Evolutionary conservation across 2,113 vertebrate species (phyloP).

Genomic region (Bubo scandiacus): DNA sequence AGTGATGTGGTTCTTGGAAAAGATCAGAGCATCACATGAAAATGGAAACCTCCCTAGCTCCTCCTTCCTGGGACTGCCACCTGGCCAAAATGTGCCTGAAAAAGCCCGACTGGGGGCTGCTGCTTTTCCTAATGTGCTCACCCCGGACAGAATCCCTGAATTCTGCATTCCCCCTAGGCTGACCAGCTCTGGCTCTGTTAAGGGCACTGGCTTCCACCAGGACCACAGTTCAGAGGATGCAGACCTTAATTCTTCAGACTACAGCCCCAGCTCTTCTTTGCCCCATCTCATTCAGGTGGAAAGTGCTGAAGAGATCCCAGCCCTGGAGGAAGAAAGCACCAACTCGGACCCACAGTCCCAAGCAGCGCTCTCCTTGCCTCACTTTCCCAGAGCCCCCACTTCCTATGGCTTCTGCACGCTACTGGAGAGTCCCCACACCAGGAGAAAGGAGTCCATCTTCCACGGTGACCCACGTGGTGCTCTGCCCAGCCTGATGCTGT

Average conservation of each 20-base stretch:
- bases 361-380: conserved; percentile 87
- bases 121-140: conserved; percentile 72
- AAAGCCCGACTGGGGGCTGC: background rate
- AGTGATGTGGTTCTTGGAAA: conserved; percentile 70
- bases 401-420: conserved; percentile 88
- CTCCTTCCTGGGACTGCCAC: background rate
- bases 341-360: conserved; percentile 88
- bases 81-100: background rate
- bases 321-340: conserved; percentile 78
- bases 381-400: conserved; percentile 84
- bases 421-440: conserved; percentile 88
- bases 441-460: conserved; percentile 90
- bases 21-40: conserved; percentile 27
- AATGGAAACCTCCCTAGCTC: background rate
- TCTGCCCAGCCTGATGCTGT: conserved; percentile 57
- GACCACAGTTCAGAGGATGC: background rate
- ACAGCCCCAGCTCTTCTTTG: background rate
- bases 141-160: conserved; percentile 74
- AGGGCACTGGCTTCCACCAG: background rate
- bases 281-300: conserved; percentile 87
- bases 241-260: background rate
- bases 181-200: background rate
- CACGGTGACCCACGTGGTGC: conserved; percentile 67
- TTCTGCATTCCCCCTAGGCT: conserved; percentile 79
- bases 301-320: conserved; percentile 78